Base-by-base conservation (phyloP, 2,888 invertebrate genomes). In the Calameuta idolon region DNA sequence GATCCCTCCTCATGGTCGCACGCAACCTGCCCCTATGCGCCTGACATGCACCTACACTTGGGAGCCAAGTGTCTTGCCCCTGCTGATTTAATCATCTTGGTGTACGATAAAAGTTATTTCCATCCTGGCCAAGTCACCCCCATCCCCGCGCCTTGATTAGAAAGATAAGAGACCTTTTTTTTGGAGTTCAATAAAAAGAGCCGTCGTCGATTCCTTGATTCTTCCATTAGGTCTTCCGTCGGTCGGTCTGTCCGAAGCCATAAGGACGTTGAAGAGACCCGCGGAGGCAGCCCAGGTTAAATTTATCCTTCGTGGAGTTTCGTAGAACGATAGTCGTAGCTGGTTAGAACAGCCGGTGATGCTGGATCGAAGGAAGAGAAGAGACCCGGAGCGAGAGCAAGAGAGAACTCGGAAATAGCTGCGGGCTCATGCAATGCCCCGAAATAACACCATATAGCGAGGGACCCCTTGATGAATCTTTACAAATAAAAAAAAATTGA, bases 221-320 rank as follows among this genome's bases (percentile, higher is more conserved):
- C 23, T 15, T 55, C 15, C 55, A 9, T 55, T 23, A 9, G 55
- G 15, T 55, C 55, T 55, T 55, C 23, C 0, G 55, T 23, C 15
- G 55, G 55, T 9, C 23, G 23, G 55, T 23, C 55, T 23, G 55
- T 55, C 23, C 55, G 23, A 55, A 23, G 55, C 55, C 15, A 55
- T 55, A 55, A 55, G 55, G 23, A 55, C 23, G 55, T 55, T 2
- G 23, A 31, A 9, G 34, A 71, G 33, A 71, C 1, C 71, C 71
- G 71, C 34, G 15, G 33, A 34, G 33, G 71, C 71, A 71, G 71
- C 33, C 80, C 75, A 79, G 86, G 87, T 89, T 89, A 89, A 89
- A 87, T 89, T 87, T 89, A 89, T 89, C 87, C 84, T 86, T 86
- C 84, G 87, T 80, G 79, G 85, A 87, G 89, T 86, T 88, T 87